phyloP scores from a whole-genome alignment of 2,888 invertebrate species.

The Aphelenchoides bicaudatus region DNA sequence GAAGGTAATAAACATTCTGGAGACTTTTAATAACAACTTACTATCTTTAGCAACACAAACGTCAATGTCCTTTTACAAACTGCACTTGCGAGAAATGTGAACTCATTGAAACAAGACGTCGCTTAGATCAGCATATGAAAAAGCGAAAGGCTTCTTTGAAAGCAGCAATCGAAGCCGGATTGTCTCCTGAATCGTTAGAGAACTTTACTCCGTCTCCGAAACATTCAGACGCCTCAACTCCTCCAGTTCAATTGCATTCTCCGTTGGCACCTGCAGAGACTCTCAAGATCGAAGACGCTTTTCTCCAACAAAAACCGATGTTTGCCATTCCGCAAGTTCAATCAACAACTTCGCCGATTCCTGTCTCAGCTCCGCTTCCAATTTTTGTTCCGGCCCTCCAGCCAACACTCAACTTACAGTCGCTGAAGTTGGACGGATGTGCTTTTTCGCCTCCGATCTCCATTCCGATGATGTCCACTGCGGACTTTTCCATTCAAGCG shows the following conservation, averaged over 20 bases:
- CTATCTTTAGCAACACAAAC: slow-evolving; percentile 48
- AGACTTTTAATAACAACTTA: background rate
- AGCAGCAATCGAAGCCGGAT: no score
- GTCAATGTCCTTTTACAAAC: slow-evolving; percentile 45
- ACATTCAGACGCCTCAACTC: no score
- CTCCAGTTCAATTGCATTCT: no score
- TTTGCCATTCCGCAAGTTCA: background rate
- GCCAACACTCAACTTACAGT: background rate
- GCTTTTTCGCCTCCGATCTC: no score
- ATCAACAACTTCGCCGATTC: no score
- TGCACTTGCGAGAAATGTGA: slow-evolving; percentile 52
- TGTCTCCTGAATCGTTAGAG: no score
- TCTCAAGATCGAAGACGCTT: background rate
- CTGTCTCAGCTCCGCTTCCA: no score
- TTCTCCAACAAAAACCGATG: background rate
- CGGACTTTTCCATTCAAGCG: no score
- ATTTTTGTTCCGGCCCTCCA: background rate
- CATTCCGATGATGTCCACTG: no score
- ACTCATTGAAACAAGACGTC: slow-evolving; percentile 52
- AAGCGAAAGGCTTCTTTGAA: slow-evolving; percentile 30
- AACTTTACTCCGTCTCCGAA: no score
- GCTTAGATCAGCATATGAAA: slow-evolving; percentile 54
- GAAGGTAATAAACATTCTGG: slow-evolving; percentile 35
- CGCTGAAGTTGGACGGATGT: no score
- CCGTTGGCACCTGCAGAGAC: no score